Percentiles rank a stretch among this genome's conserved stretches.
Conservation (phyloP, 2,888 invertebrate species). For the Agrilus biguttatus region DNA sequence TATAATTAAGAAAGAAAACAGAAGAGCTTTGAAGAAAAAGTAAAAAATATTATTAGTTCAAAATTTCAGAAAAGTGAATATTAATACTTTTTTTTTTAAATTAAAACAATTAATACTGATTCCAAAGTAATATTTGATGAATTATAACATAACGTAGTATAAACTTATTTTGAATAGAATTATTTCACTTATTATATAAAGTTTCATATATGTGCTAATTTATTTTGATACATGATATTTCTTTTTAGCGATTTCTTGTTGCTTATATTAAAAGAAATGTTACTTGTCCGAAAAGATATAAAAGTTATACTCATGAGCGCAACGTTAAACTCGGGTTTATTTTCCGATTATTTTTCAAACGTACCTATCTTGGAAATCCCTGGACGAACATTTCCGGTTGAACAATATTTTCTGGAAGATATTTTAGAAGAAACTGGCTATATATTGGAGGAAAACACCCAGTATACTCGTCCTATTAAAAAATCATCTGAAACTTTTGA, state of each 20-base stretch:
- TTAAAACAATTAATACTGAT: too few species aligned
- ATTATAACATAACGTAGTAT: too few species aligned
- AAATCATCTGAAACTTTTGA: constrained; percentile 42
- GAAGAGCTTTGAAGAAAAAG: too few species aligned
- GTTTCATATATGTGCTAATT: too few species aligned
- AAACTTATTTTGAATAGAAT: too few species aligned
- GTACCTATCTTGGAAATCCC: constrained; percentile 71
- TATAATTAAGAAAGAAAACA: too few species aligned
- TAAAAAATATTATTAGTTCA: too few species aligned
- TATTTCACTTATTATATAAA: too few species aligned
- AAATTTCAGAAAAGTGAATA: too few species aligned
- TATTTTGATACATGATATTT: too few species aligned
- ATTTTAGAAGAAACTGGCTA: constrained; percentile 51
- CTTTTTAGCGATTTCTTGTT: constrained; percentile 66
- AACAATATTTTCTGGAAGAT: constrained; percentile 69
- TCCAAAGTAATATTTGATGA: too few species aligned
- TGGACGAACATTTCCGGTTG: constrained; percentile 72
- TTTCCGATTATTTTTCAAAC: constrained; percentile 68
- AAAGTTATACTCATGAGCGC: constrained; percentile 89
- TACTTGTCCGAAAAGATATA: constrained; percentile 56
- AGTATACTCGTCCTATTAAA: constrained; percentile 49
- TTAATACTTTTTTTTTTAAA: too few species aligned
- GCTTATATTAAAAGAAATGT: constrained; percentile 63
- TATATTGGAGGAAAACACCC: constrained; percentile 46
- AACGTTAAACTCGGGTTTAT: constrained; percentile 72